Conservation (phyloP, 2,888 invertebrate genomes). For the Tenthredo scrophulariae region DNA sequence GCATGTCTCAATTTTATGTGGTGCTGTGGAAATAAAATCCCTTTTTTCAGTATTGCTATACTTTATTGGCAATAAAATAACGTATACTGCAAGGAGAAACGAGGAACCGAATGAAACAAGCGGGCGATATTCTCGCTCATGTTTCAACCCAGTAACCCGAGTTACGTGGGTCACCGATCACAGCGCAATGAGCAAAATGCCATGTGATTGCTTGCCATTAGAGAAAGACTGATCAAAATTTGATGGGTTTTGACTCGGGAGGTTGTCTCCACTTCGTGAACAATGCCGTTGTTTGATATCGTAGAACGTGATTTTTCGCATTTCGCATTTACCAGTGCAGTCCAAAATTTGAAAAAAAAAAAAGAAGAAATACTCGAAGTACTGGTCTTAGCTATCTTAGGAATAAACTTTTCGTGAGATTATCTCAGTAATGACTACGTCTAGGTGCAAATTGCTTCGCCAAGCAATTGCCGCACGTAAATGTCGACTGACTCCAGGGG, state of each 20-base stretch:
- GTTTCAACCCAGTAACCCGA: neutral
- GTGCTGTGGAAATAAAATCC: conserved; percentile 78
- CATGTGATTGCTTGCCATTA: neutral
- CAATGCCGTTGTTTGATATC: neutral
- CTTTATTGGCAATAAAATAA: neutral
- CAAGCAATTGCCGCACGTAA: conserved; percentile 37
- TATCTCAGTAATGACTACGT: conserved; percentile 23
- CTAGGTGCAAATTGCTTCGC: conserved; percentile 46
- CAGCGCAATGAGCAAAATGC: conserved; percentile 5
- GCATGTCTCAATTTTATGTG: conserved; percentile 80
- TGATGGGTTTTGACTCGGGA: neutral
- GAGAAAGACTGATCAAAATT: neutral
- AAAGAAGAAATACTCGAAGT: neutral
- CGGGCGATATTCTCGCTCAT: neutral
- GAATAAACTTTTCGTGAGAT: conserved; percentile 5
- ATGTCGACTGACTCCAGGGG: conserved; percentile 18
- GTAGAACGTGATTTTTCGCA: neutral
- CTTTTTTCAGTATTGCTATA: neutral
- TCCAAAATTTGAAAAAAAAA: neutral
- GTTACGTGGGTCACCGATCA: neutral
- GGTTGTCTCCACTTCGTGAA: neutral
- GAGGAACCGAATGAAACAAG: neutral
- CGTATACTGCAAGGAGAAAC: neutral
- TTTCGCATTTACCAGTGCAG: neutral
- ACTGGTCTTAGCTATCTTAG: neutral